A percentile compares a stretch with the other conserved stretches of the same genome.
Evolutionary conservation across 2,797 vertebrate genomes (phyloP).

Genomic region (Hyperoplus lanceolatus): DNA sequence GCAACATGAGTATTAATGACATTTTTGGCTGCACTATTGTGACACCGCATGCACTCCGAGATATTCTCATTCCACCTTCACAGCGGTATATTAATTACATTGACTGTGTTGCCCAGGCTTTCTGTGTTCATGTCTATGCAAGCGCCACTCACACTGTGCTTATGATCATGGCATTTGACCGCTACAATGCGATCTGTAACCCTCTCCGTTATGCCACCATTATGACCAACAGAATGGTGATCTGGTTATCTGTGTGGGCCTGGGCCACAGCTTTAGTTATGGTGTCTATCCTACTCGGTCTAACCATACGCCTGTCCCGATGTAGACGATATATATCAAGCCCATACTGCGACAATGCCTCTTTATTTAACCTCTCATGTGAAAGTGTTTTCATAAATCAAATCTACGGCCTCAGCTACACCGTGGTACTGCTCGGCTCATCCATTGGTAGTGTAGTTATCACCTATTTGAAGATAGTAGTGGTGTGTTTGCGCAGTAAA

Average conservation of each 20-base stretch:
- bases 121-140: constrained; percentile 84
- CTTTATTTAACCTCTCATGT: constrained; percentile 87
- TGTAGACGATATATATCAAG: constrained; percentile 81
- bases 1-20: constrained; percentile 85
- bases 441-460: constrained; percentile 73
- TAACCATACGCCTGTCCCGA: constrained; percentile 79
- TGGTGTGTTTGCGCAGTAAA: constrained; percentile 67
- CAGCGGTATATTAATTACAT: constrained; percentile 81
- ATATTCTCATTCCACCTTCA: constrained; percentile 74
- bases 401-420: constrained; percentile 80
- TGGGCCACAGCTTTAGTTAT: constrained; percentile 67
- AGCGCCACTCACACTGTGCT: constrained; percentile 83
- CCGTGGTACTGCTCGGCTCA: constrained; percentile 66
- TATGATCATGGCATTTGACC: constrained; percentile 89
- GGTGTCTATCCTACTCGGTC: constrained; percentile 77
- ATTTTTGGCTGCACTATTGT: constrained; percentile 78
- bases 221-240: constrained; percentile 78
- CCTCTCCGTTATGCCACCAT: constrained; percentile 81
- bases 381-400: constrained; percentile 83
- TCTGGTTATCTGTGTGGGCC: constrained; percentile 63
- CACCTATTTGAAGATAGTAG: constrained; percentile 79
- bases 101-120: constrained; percentile 85
- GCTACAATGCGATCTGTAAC: constrained; percentile 88
- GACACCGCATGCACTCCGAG: constrained; percentile 78
- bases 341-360: constrained; percentile 88